phyloP scores from a whole-genome alignment of 2,797 vertebrate species.

The Hipposideros larvatus region DNA sequence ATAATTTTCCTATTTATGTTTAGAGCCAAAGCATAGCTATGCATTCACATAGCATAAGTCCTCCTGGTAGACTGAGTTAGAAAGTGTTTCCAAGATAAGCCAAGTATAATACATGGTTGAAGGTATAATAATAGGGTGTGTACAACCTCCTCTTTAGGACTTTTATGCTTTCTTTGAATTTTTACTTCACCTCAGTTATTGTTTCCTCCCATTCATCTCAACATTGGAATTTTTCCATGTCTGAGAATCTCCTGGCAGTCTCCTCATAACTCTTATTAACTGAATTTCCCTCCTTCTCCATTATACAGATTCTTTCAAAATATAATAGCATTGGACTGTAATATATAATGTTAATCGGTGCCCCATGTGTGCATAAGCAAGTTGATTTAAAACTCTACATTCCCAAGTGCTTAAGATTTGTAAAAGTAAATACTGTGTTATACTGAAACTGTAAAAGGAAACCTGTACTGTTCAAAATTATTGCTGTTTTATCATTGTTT shows the following conservation, averaged over 20 bases:
- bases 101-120: background rate
- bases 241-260: background rate
- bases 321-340: background rate
- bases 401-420: slow-evolving; percentile 55
- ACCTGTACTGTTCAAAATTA: background rate
- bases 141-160: background rate
- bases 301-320: slow-evolving; percentile 43
- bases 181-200: background rate
- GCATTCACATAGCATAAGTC: background rate
- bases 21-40: background rate
- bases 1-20: background rate
- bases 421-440: background rate
- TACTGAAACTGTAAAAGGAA: slow-evolving; percentile 19
- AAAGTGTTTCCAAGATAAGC: background rate
- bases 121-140: background rate
- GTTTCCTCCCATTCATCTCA: background rate
- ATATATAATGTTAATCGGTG: slow-evolving; percentile 67
- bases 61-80: background rate
- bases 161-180: background rate
- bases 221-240: background rate
- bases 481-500: background rate
- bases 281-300: slow-evolving; percentile 22
- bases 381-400: slow-evolving; percentile 63
- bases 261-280: slow-evolving; percentile 32
- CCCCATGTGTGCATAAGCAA: background rate